Conservation (phyloP, 2,797 vertebrate genomes). For the Stomatorhinus walkeri region DNA sequence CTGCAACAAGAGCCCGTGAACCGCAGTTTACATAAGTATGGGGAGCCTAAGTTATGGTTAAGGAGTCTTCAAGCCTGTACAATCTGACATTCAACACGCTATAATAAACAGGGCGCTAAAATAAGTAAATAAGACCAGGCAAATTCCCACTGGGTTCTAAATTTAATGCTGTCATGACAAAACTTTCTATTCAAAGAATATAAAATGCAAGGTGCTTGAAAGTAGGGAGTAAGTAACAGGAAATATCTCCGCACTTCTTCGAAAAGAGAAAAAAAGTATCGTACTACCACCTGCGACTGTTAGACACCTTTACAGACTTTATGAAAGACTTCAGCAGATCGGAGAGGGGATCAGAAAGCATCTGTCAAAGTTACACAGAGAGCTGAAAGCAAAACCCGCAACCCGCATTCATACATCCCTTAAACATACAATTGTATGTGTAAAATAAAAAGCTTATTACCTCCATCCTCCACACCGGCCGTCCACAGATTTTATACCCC, state of each 20-base stretch:
- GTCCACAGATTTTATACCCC: background rate
- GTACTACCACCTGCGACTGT: background rate
- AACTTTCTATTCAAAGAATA: background rate
- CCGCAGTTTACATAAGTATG: background rate
- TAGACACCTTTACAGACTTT: background rate
- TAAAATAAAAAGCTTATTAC: conserved; percentile 37
- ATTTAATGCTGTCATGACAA: background rate
- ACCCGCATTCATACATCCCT: background rate
- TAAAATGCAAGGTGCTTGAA: background rate
- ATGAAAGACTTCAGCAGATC: background rate
- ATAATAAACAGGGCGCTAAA: background rate
- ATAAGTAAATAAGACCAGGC: background rate
- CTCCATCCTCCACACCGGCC: conserved; percentile 51
- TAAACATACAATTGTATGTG: background rate
- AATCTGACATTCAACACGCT: background rate
- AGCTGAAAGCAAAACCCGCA: background rate
- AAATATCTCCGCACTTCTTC: background rate
- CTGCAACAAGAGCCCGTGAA: background rate
- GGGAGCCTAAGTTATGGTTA: background rate
- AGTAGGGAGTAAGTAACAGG: background rate
- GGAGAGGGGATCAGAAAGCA: background rate
- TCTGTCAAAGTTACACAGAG: background rate
- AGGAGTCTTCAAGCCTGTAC: background rate
- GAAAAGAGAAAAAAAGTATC: background rate
- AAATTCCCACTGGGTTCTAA: background rate